phyloP scores from a whole-genome alignment of 2,888 invertebrate genomes.

The Eledone cirrhosa region DNA sequence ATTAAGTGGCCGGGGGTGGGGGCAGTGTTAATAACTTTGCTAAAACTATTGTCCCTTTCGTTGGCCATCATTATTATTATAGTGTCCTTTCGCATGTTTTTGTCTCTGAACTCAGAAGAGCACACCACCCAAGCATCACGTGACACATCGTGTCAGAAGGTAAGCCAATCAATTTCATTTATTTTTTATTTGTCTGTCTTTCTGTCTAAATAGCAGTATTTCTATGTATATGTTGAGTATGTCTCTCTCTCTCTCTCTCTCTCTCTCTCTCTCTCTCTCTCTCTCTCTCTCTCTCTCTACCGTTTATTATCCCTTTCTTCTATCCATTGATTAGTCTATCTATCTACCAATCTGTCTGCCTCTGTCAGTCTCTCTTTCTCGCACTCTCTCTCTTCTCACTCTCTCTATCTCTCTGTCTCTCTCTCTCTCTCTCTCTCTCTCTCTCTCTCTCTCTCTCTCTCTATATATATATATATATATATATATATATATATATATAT shows the following conservation, averaged over 20 bases:
- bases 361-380: too few species aligned
- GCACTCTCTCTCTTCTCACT: too few species aligned
- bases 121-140: constrained; percentile 46
- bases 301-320: background rate
- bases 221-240: background rate
- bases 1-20: constrained; percentile 41
- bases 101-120: constrained; percentile 82
- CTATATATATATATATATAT: too few species aligned
- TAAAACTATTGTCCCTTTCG: constrained; percentile 41
- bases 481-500: too few species aligned
- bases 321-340: too few species aligned
- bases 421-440: background rate
- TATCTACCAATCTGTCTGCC: too few species aligned
- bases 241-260: background rate
- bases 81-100: constrained; percentile 77
- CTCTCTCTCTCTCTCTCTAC: background rate
- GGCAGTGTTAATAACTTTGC: constrained; percentile 51
- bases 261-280: background rate
- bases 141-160: constrained; percentile 38
- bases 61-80: constrained; percentile 67
- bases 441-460: too few species aligned
- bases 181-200: constrained; percentile 35
- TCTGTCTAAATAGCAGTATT: constrained; percentile 28
- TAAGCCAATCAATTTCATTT: constrained; percentile 41
- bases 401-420: background rate